Evolutionary conservation across 2,797 vertebrate species (phyloP).

Genomic region (Cyprinodon diabolis): DNA sequence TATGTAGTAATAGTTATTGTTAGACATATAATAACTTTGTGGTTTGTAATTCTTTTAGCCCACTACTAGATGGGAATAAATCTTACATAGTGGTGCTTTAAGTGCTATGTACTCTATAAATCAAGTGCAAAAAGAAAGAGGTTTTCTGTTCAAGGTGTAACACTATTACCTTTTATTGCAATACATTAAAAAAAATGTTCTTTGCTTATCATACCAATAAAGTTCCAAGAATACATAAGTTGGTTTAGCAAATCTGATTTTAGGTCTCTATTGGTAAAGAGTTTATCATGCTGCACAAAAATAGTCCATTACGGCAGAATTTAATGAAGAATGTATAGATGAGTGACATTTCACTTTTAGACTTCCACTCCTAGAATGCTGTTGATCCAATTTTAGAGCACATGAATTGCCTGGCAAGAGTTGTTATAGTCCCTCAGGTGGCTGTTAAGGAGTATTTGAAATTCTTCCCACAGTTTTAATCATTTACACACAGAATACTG

Average conservation of each 20-base stretch:
- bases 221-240: background rate
- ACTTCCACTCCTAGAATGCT: constrained; percentile 54
- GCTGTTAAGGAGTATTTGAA: constrained; percentile 55
- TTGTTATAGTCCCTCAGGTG: constrained; percentile 55
- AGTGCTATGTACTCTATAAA: background rate
- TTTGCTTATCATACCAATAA: background rate
- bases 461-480: constrained; percentile 44
- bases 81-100: no score
- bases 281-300: constrained; percentile 17
- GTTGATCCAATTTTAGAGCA: constrained; percentile 63
- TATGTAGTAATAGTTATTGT: no score
- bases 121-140: background rate
- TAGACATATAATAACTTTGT: no score
- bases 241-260: constrained; percentile 1
- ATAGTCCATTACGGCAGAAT: constrained; percentile 35
- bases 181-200: background rate
- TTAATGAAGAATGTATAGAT: constrained; percentile 46
- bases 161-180: background rate
- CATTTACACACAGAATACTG: constrained; percentile 48
- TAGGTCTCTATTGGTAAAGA: constrained; percentile 9
- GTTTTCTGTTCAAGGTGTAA: background rate
- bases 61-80: no score
- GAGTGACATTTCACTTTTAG: constrained; percentile 54
- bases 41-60: no score
- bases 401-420: constrained; percentile 42